Base-by-base conservation (phyloP, 1,140 invertebrate species). In the Elymnias hypermnestra region DNA sequence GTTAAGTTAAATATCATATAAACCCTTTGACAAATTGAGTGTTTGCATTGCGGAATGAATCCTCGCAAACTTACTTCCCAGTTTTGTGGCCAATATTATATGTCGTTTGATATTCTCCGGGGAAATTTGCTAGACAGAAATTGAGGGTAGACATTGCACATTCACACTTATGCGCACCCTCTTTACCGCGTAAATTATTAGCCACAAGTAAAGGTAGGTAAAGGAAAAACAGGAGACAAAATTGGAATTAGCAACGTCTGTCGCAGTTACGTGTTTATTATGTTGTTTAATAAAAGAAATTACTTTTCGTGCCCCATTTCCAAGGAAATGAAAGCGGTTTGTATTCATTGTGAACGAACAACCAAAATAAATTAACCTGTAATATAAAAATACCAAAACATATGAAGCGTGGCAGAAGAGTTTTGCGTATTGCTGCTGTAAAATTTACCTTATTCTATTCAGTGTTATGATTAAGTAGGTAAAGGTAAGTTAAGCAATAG, bases 101-200 rank as follows among this genome's bases (percentile, higher is more conserved):
- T 42, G 64, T 53, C 41, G 53, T 35, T 53, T 51, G 51, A 62
- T 48, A 51, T 52, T 52, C 68, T 56, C 71, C 14, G 31, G 71
- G 68, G 71, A 74, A 72, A 74, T 73, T 70, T 63, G 42, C 46
- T 40, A 57, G 47, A 61, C 59, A 40, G 14, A 26, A 52, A 52
- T 50, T 44, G 59, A 48, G 57, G 54, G 45, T 43, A 36, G 61
- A 70, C 68, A 74, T 74, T 72, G 71, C 61, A 63, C 57, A 12
- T 13, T 61, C 63, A 70, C 70, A 70, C 70, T 60, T 66, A 40
- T 53, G 49, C 55, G 59, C 66, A 45, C 66, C 61, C 58, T 70
- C 63, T 72, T 72, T 72, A 62, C 63, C 45, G 35, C 38, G 48
- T 61, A 63, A 64, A 65, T 63, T 63, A 71, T 73, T 61, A 69